These are phyloP conservation scores for Plagiodera versicolora DNA, from an alignment of 2,888 invertebrate genomes.

Conservation along the genomic window DNA sequence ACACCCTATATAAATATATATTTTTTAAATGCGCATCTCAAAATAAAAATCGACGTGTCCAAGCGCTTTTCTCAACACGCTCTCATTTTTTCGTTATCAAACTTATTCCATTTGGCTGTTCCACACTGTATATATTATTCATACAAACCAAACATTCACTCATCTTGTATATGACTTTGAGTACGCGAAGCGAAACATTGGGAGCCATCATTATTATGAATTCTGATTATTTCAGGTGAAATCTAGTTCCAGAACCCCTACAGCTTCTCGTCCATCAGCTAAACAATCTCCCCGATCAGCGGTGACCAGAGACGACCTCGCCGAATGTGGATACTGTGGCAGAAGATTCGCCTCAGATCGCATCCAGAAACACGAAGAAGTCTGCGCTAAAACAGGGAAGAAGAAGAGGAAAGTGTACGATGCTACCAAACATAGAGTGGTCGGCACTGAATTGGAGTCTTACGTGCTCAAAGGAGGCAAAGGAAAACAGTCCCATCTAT, in stretches of 20 bases:
- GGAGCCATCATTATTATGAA: too few relatives aligned
- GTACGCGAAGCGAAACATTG: too few relatives aligned
- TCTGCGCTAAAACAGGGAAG: constrained; percentile 76
- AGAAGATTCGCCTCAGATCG: constrained; percentile 82
- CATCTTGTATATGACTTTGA: too few relatives aligned
- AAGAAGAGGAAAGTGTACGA: constrained; percentile 93
- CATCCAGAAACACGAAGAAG: constrained; percentile 77
- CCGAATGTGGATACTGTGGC: constrained; percentile 73
- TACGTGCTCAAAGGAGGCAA: constrained; percentile 60
- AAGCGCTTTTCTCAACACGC: too few relatives aligned
- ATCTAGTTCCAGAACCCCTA: constrained; percentile 37
- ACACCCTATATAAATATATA: too few relatives aligned
- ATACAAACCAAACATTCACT: too few relatives aligned
- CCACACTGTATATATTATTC: too few relatives aligned
- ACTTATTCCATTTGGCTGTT: too few relatives aligned
- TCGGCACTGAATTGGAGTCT: constrained; percentile 86
- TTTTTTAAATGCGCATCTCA: too few relatives aligned
- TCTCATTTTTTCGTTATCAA: too few relatives aligned
- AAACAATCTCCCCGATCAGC: constrained; percentile 42
- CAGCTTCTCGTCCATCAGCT: constrained; percentile 42
- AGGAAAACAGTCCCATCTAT: constrained; percentile 8
- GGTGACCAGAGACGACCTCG: constrained; percentile 54
- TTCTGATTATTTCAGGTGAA: constrained; percentile 1
- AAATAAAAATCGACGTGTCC: too few relatives aligned
- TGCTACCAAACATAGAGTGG: constrained; percentile 83